Evolutionary conservation across 2,888 invertebrate genomes (phyloP).

Genomic region (Scrobipalpa atriplicella): DNA sequence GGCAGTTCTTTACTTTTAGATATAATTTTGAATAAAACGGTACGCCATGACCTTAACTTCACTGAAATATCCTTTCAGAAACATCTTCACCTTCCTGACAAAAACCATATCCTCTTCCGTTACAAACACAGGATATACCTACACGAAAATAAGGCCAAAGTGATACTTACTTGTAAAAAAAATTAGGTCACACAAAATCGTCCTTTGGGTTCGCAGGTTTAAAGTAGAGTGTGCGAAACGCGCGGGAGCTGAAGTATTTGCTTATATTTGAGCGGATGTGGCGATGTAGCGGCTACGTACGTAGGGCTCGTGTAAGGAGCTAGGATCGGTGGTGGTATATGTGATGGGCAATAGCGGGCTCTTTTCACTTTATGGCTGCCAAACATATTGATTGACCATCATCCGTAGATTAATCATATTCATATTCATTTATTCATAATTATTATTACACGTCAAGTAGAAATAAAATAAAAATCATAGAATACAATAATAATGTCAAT

Average conservation of each 20-base stretch:
- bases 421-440: too few relatives aligned
- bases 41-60: neutral
- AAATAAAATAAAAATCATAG: too few relatives aligned
- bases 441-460: too few relatives aligned
- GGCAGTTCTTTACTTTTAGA: too few relatives aligned
- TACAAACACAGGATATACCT: neutral
- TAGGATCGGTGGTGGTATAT: neutral
- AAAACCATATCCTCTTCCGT: neutral
- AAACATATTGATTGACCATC: neutral
- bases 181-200: conserved; percentile 21
- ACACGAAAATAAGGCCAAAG: neutral
- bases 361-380: neutral
- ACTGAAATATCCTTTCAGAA: neutral
- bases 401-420: too few relatives aligned
- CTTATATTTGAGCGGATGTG: conserved; percentile 25
- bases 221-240: neutral
- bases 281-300: conserved; percentile 8
- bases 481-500: too few relatives aligned
- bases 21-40: too few relatives aligned
- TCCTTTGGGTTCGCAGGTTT: neutral
- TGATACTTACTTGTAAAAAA: conserved; percentile 16
- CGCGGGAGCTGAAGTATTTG: neutral
- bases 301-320: neutral
- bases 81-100: neutral
- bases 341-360: neutral